phyloP scores from a whole-genome alignment of 1,140 invertebrate genomes.

The Rhopalosiphum padi region DNA sequence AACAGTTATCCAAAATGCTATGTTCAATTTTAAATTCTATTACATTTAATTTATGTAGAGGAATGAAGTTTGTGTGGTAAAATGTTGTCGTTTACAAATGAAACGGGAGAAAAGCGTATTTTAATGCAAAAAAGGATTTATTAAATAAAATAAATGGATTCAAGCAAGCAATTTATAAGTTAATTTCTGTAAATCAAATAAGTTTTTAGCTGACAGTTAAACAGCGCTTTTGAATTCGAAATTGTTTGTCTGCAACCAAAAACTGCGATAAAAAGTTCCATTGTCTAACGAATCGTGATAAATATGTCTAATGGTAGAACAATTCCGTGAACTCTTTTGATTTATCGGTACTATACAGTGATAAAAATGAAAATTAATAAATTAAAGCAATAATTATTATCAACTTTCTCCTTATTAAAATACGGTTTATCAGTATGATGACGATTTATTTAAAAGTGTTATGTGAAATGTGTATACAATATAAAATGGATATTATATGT shows the following conservation, averaged over 20 bases:
- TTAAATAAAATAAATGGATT: neutral
- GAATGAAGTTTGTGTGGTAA: neutral
- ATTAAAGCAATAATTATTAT: neutral
- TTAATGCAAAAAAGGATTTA: neutral
- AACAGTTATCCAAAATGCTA: neutral
- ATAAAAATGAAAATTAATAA: neutral
- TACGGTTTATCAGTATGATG: neutral
- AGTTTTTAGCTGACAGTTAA: slow-evolving; percentile 15
- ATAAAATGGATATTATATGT: neutral
- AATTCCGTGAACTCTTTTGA: slow-evolving; percentile 11
- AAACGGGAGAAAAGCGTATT: neutral
- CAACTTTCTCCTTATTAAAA: neutral
- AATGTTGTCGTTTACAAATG: neutral
- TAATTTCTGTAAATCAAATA: neutral
- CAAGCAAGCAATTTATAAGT: slow-evolving; percentile 10
- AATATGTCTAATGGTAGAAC: neutral
- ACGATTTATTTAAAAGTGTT: neutral
- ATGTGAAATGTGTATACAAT: neutral
- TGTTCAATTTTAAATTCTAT: slow-evolving; percentile 3
- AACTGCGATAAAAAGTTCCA: slow-evolving; percentile 12
- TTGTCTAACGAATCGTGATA: neutral
- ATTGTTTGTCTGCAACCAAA: neutral
- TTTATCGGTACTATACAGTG: neutral
- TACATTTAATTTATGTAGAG: slow-evolving; percentile 4
- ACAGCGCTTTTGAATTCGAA: neutral